phyloP scores from a whole-genome alignment of 2,113 vertebrate genomes.

The Gymnarchus niloticus region DNA sequence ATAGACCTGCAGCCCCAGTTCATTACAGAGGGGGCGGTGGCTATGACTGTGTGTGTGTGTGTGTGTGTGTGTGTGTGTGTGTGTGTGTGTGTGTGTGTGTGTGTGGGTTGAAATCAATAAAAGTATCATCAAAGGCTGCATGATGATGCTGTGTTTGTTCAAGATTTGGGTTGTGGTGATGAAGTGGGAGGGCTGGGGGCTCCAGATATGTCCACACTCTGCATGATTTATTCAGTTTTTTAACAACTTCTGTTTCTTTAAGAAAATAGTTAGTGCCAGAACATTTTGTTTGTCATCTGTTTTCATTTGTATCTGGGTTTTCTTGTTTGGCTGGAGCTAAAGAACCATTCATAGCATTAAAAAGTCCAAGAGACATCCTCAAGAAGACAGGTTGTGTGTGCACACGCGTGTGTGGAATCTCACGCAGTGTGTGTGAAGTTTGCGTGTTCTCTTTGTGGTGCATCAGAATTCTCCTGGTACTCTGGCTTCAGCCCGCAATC shows the following conservation, averaged over 20 bases:
- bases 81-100: too few species aligned
- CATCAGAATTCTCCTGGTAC: neutral
- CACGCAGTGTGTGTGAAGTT: neutral
- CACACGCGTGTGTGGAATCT: neutral
- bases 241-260: neutral
- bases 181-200: neutral
- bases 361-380: neutral
- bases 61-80: too few species aligned
- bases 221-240: neutral
- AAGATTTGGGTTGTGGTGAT: neutral
- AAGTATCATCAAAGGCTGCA: constrained; percentile 58
- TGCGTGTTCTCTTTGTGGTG: neutral
- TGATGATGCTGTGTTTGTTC: constrained; percentile 31
- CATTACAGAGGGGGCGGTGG: constrained; percentile 64
- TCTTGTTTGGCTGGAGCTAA: neutral
- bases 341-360: neutral
- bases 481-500: neutral
- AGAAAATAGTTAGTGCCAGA: neutral
- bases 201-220: neutral
- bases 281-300: constrained; percentile 1
- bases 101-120: constrained; percentile 74
- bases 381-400: neutral
- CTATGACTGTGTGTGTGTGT: neutral
- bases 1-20: constrained; percentile 96
- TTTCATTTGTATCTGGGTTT: neutral